Evolutionary conservation across 23 tunicate species (phyloP), one percentile per base, ranked within the genome.

Genomic region (Clavelina lepadiformis): DNA sequence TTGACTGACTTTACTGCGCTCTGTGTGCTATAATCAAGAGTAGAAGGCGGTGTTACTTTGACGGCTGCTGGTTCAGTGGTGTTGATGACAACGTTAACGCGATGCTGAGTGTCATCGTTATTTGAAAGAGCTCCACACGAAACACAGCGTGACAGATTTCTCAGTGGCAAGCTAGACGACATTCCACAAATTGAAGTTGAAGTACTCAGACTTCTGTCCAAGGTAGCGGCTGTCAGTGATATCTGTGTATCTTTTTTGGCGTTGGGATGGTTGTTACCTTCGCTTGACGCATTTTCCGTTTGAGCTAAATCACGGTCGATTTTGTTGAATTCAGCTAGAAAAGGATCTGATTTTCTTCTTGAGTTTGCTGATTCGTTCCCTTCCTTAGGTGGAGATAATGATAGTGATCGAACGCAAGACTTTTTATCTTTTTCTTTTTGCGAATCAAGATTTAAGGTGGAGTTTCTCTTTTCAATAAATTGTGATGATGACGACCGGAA

Each of bases 81-180:
- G n/a, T n/a, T n/a, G n/a, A n/a, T n/a, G n/a, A n/a, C n/a, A n/a
- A n/a, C n/a, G n/a, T n/a, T n/a, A n/a, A n/a, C n/a, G n/a, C n/a
- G n/a, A n/a, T n/a, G n/a, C n/a, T 53, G 59, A 11, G 49, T 18
- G 57, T 8, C 57, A 26, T 18, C 35, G 37, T 44, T 6, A 8
- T 65, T 61, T 15, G 93, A 45, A 49, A 71, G 20, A 1, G 61
- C 57, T 18, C 95, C 95, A 56, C 95, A 86, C 26, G 95, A 78
- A 13, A 72, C 71, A 66, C 95, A 86, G 36, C 80, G 79, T 2
- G 83, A 65, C 26, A 78, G 5, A 8, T 8, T 35, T 3, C 50
- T 21, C 24, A 63, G 15, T 8, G 49, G 49, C 49, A 41, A 15
- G 15, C 49, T 41, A 11, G 49, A 41, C 49, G 49, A 8, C 15